These are phyloP conservation scores for Telmatherina bonti DNA, from an alignment of 2,797 vertebrate species.

Conservation along the genomic window DNA sequence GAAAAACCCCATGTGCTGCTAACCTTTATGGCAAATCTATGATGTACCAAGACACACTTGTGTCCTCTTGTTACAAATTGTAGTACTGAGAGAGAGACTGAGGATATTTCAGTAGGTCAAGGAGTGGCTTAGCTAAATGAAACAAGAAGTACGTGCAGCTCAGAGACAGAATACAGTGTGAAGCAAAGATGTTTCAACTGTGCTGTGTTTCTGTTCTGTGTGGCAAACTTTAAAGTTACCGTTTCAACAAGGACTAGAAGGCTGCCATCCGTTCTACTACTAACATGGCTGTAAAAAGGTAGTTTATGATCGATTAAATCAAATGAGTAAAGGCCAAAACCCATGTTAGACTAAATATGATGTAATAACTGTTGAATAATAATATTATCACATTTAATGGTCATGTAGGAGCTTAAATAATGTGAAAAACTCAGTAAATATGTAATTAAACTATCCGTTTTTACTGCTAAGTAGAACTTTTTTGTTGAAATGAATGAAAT, in stretches of 20 bases:
- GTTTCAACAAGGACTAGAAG: neutral
- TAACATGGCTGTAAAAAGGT: neutral
- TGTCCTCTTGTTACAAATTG: neutral
- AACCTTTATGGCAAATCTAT: neutral
- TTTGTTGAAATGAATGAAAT: neutral
- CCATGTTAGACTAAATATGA: neutral
- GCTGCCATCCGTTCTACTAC: neutral
- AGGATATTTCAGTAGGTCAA: neutral
- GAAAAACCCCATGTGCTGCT: neutral
- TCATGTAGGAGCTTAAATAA: no score
- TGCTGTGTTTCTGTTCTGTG: constrained; percentile 14
- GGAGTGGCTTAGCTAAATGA: neutral
- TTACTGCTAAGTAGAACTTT: neutral
- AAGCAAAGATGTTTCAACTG: neutral
- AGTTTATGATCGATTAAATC: neutral
- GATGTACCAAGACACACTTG: neutral
- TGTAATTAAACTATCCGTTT: neutral
- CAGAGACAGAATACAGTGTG: neutral
- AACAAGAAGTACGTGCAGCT: constrained; percentile 9
- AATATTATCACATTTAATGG: neutral
- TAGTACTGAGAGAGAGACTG: neutral
- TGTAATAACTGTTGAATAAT: neutral
- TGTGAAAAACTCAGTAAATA: no score
- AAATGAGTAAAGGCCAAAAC: neutral
- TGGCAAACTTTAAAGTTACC: constrained; percentile 24